Evolutionary conservation across 1,140 invertebrate genomes (phyloP).

Genomic region (Metaphire vulgaris): DNA sequence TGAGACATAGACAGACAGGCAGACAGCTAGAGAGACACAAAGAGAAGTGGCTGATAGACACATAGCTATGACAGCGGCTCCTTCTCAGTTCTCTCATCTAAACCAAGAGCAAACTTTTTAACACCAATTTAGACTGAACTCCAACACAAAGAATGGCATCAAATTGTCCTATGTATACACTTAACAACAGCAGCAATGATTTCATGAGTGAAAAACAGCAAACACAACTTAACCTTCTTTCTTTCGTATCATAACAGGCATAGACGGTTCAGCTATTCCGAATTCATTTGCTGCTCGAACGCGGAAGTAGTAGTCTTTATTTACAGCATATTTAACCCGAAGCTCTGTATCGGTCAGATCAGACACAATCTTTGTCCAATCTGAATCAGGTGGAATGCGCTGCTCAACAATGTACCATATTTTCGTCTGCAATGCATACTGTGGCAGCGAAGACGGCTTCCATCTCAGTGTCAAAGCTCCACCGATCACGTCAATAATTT

Average conservation of each 20-base stretch:
- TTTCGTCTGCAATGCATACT: conserved; percentile 27
- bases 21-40: too few species aligned
- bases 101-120: too few species aligned
- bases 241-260: conserved; percentile 36
- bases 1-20: too few species aligned
- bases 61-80: too few species aligned
- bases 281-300: conserved; percentile 87
- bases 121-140: too few species aligned
- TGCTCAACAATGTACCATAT: conserved; percentile 30
- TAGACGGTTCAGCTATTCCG: conserved; percentile 42
- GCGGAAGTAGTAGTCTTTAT: conserved; percentile 84
- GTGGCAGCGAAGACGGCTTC: conserved; percentile 25
- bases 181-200: too few species aligned
- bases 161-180: too few species aligned
- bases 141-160: too few species aligned
- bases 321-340: conserved; percentile 78
- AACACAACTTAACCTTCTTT: too few species aligned
- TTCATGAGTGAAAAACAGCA: too few species aligned
- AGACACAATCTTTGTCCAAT: conserved; percentile 24
- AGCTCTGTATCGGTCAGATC: conserved; percentile 24
- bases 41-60: too few species aligned
- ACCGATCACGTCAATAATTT: conserved; percentile 14
- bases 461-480: conserved; percentile 23
- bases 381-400: conserved; percentile 20
- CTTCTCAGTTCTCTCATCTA: too few species aligned